A percentile compares a stretch with the other conserved stretches of the same genome.
These are phyloP conservation scores for Calliphora vomitoria DNA, from an alignment of 2,888 invertebrate species.

Conservation along the genomic window DNA sequence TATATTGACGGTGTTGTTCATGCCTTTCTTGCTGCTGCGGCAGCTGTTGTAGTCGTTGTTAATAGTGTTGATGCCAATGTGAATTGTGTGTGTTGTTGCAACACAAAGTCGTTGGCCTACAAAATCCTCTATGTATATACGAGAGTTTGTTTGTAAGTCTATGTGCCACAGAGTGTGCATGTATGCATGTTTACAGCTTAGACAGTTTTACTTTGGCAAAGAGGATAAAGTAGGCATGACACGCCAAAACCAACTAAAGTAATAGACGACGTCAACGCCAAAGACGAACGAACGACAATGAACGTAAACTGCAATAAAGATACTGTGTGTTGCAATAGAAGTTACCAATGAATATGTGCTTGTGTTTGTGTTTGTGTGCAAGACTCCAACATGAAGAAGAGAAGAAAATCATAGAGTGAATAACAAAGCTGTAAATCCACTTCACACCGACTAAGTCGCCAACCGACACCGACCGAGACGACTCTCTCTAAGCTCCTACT, in stretches of 20 bases:
- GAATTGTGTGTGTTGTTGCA: constrained; percentile 58
- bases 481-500: constrained; percentile 35
- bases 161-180: constrained; percentile 10
- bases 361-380: no score
- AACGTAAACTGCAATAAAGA: constrained; percentile 43
- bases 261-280: constrained; percentile 57
- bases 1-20: constrained; percentile 48
- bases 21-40: constrained; percentile 31
- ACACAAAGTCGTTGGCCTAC: constrained; percentile 72
- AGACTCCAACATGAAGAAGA: constrained; percentile 24
- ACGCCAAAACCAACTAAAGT: constrained; percentile 67
- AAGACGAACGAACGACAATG: constrained; percentile 54
- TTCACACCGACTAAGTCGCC: constrained; percentile 54
- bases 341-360: constrained; percentile 6
- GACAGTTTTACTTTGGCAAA: constrained; percentile 68
- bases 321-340: constrained; percentile 51
- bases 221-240: constrained; percentile 68
- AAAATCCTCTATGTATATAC: constrained; percentile 44
- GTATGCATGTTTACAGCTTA: constrained; percentile 53
- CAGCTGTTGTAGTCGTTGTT: constrained; percentile 39
- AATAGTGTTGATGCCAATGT: constrained; percentile 21
- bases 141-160: background rate
- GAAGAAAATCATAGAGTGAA: constrained; percentile 8
- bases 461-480: constrained; percentile 26
- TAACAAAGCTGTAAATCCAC: constrained; percentile 35